Conservation (phyloP, 2,113 vertebrate genomes). For the Hyla sarda region DNA sequence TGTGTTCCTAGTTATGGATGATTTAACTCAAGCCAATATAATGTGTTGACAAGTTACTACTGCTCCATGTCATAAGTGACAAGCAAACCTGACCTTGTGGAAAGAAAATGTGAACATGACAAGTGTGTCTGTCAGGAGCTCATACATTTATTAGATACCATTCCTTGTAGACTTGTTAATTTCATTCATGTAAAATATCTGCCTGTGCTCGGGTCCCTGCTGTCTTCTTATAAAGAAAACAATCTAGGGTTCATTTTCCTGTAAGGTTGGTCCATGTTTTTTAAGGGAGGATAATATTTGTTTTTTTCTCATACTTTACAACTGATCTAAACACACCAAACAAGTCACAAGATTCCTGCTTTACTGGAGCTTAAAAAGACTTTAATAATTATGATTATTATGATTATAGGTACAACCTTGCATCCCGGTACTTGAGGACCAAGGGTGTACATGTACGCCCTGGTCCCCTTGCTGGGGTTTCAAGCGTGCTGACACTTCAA, state of each 20-base stretch:
- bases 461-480: too few relatives aligned
- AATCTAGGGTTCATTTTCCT: neutral
- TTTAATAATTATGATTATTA: too few relatives aligned
- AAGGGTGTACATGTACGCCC: too few relatives aligned
- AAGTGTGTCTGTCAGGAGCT: conserved; percentile 27
- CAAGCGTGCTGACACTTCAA: too few relatives aligned
- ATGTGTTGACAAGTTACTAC: conserved; percentile 32
- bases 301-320: neutral
- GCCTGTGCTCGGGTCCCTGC: neutral
- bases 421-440: too few relatives aligned
- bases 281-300: neutral
- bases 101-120: conserved; percentile 12
- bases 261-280: neutral
- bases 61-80: conserved; percentile 19
- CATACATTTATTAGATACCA: conserved; percentile 7
- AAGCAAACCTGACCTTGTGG: conserved; percentile 41
- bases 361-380: too few relatives aligned
- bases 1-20: conserved; percentile 19
- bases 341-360: neutral
- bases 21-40: neutral
- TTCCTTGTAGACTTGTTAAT: conserved; percentile 10
- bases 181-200: neutral
- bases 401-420: too few relatives aligned
- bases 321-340: neutral
- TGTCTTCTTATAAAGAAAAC: neutral